phyloP scores from a whole-genome alignment of 2,888 invertebrate species.

The Malacosoma neustria region DNA sequence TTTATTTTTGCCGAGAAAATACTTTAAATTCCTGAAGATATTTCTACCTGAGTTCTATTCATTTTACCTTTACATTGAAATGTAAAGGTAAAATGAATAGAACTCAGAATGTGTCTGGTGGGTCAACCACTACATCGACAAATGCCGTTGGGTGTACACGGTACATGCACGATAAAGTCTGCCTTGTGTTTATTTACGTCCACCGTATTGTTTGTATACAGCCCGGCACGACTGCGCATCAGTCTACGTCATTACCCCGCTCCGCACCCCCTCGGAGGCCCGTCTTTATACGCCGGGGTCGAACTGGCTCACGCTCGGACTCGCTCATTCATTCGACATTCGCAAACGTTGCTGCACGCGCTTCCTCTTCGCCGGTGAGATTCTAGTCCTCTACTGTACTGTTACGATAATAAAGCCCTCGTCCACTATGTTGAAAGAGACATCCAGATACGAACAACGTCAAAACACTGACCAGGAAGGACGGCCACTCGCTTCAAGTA shows the following conservation, averaged over 20 bases:
- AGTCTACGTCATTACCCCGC: slow-evolving; percentile 59
- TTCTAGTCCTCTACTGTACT: slow-evolving; percentile 37
- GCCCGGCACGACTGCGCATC: slow-evolving; percentile 73
- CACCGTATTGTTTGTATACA: slow-evolving; percentile 74
- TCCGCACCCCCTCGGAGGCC: slow-evolving; percentile 45
- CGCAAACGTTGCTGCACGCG: slow-evolving; percentile 61
- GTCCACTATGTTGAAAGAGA: slow-evolving; percentile 64
- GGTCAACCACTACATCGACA: slow-evolving; percentile 49
- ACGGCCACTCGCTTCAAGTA: slow-evolving; percentile 45
- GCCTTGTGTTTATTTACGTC: slow-evolving; percentile 74
- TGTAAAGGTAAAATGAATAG: too few species aligned
- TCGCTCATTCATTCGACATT: slow-evolving; percentile 71
- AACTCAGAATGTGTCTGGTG: too few species aligned
- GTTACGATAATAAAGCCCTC: slow-evolving; percentile 18
- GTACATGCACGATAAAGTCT: slow-evolving; percentile 44
- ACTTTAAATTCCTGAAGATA: too few species aligned
- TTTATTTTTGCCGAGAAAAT: too few species aligned
- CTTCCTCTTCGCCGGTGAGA: slow-evolving; percentile 42
- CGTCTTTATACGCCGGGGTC: slow-evolving; percentile 54
- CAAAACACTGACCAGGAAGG: slow-evolving; percentile 42
- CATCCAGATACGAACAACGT: slow-evolving; percentile 51
- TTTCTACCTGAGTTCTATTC: background rate
- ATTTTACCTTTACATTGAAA: slow-evolving; percentile 2
- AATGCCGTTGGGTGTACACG: slow-evolving; percentile 40
- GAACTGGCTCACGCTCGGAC: slow-evolving; percentile 54